Conservation (phyloP, 1,140 invertebrate genomes). For the Goniozus legneri region DNA sequence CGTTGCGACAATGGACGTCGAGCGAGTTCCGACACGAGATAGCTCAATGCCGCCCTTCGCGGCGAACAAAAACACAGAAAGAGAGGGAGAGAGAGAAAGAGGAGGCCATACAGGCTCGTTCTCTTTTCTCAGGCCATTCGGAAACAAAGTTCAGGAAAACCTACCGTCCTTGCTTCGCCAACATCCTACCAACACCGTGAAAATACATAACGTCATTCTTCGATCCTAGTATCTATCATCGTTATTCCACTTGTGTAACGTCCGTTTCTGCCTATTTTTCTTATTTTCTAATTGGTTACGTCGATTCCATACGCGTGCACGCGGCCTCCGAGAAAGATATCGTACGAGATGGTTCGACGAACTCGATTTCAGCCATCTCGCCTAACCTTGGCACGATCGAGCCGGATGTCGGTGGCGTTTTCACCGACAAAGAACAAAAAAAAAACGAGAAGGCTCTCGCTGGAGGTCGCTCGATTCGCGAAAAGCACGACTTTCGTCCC, state of each 20-base stretch:
- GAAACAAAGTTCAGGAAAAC: not conserved
- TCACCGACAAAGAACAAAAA: too few species aligned
- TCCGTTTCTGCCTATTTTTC: too few species aligned
- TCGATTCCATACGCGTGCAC: too few species aligned
- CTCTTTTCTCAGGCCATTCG: not conserved
- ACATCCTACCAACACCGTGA: too few species aligned
- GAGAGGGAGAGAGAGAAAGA: slow-evolving; percentile 5
- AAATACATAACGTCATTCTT: too few species aligned
- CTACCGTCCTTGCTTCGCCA: not conserved
- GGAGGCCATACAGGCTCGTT: not conserved
- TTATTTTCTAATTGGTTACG: too few species aligned
- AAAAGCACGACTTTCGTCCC: too few species aligned
- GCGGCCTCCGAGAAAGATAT: too few species aligned
- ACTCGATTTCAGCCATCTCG: slow-evolving; percentile 32
- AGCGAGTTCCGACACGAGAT: not conserved
- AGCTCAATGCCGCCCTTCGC: not conserved
- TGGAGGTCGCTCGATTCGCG: too few species aligned
- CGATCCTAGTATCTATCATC: too few species aligned
- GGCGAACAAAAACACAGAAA: not conserved
- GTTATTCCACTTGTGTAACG: too few species aligned
- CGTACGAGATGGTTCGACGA: not conserved
- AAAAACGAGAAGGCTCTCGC: too few species aligned
- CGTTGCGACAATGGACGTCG: not conserved
- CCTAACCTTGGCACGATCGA: slow-evolving; percentile 36
- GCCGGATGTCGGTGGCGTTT: slow-evolving; percentile 23